These are phyloP conservation scores for mouse (Mus musculus) DNA, from an alignment of 2,113 vertebrate genomes.

Conservation along the genomic window DNA sequence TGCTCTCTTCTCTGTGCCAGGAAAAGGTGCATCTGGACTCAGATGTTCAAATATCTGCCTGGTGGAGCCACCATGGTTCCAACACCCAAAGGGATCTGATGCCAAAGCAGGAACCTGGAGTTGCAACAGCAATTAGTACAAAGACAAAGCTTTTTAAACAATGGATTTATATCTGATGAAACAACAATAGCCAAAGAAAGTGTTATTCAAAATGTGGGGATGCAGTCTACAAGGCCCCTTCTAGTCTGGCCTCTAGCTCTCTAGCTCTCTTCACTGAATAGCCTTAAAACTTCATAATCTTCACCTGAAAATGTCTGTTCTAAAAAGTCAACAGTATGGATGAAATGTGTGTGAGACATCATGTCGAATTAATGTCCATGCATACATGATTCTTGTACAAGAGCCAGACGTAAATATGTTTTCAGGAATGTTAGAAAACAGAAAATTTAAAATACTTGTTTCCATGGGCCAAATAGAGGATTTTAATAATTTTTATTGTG, in stretches of 20 bases:
- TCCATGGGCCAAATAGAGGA: slow-evolving; percentile 1
- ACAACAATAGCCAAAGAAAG: neutral
- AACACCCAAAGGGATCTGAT: neutral
- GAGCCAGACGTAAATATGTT: slow-evolving; percentile 5
- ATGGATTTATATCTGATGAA: neutral
- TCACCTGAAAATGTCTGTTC: slow-evolving; percentile 59
- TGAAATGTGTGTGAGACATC: slow-evolving; percentile 40
- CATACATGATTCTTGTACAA: slow-evolving; percentile 32
- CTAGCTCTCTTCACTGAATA: slow-evolving; percentile 18
- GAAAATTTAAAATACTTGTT: slow-evolving; percentile 52
- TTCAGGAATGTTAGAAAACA: slow-evolving; percentile 57
- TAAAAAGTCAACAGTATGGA: slow-evolving; percentile 38
- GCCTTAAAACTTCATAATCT: neutral
- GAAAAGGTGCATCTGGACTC: neutral
- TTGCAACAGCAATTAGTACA: neutral
- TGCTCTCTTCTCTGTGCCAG: neutral
- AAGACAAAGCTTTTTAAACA: neutral
- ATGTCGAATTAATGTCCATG: neutral
- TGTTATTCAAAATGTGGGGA: neutral
- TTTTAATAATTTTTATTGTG: slow-evolving; percentile 52
- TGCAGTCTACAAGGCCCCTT: neutral
- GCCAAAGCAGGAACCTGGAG: neutral
- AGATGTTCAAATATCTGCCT: neutral
- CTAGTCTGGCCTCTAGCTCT: neutral
- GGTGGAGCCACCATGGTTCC: neutral